These are phyloP conservation scores for Syndactyla subalaris DNA, from an alignment of 2,797 vertebrate species.

Conservation along the genomic window DNA sequence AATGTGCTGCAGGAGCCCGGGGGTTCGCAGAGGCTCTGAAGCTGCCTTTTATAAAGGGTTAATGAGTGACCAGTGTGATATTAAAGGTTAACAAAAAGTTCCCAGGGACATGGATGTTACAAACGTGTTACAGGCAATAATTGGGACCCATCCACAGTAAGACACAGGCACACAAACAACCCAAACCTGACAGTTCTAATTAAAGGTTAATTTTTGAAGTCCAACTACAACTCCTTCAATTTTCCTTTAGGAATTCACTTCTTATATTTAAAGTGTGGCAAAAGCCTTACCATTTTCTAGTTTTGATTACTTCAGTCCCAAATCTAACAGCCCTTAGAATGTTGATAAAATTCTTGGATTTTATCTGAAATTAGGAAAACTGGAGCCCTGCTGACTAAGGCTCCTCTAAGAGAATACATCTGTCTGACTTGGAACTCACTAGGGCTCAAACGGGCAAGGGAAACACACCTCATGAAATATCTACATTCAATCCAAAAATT, in stretches of 20 bases:
- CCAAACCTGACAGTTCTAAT: background rate
- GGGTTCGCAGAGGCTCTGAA: background rate
- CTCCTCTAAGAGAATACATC: background rate
- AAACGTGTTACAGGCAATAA: background rate
- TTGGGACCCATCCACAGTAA: background rate
- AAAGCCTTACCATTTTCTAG: background rate
- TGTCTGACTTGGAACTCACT: background rate
- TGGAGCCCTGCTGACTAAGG: background rate
- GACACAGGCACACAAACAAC: background rate
- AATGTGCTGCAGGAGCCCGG: background rate
- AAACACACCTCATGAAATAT: background rate
- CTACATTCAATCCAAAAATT: background rate
- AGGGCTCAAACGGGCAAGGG: background rate
- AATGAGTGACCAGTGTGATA: background rate
- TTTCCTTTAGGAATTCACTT: background rate
- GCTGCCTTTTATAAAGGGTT: background rate
- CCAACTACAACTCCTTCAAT: background rate
- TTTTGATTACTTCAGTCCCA: background rate
- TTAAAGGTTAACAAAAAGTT: background rate
- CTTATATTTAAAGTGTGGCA: background rate
- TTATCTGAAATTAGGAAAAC: background rate
- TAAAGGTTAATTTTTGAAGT: background rate
- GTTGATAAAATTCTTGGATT: background rate
- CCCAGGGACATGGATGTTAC: background rate
- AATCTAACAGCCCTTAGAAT: background rate